Percentiles rank a stretch among this genome's conserved stretches.
Conservation (phyloP, 2,797 vertebrate species). For the Threskiornis aethiopicus region DNA sequence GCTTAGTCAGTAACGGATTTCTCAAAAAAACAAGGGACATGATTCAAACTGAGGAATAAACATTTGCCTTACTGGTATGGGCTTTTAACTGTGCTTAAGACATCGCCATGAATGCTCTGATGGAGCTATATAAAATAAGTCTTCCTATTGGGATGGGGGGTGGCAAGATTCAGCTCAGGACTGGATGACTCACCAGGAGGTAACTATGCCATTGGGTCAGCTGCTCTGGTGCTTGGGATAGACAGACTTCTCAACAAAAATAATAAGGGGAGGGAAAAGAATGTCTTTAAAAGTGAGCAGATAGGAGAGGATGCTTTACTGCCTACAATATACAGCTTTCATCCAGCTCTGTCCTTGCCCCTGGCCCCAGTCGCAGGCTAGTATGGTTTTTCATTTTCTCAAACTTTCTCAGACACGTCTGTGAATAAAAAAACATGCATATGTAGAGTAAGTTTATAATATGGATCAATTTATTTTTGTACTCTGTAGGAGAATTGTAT, state of each 20-base stretch:
- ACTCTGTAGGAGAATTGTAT: slow-evolving; percentile 47
- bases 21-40: background rate
- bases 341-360: background rate
- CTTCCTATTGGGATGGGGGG: background rate
- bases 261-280: background rate
- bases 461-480: slow-evolving; percentile 62
- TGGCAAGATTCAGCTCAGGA: background rate
- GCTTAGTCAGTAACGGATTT: background rate
- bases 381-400: slow-evolving; percentile 14
- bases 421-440: slow-evolving; percentile 51
- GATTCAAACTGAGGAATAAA: background rate
- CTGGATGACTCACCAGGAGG: background rate
- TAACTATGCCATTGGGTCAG: background rate
- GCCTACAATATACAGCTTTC: background rate
- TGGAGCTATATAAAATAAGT: background rate
- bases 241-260: background rate
- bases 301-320: background rate
- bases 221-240: background rate
- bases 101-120: background rate
- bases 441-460: slow-evolving; percentile 53
- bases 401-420: slow-evolving; percentile 59
- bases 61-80: background rate
- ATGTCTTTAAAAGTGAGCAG: background rate
- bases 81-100: background rate
- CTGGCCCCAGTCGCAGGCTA: background rate